These are phyloP conservation scores for Halisarca cf. caerulea DNA, from an alignment of 37 sponge, comb jelly and placozoan species.

Conservation along the genomic window DNA sequence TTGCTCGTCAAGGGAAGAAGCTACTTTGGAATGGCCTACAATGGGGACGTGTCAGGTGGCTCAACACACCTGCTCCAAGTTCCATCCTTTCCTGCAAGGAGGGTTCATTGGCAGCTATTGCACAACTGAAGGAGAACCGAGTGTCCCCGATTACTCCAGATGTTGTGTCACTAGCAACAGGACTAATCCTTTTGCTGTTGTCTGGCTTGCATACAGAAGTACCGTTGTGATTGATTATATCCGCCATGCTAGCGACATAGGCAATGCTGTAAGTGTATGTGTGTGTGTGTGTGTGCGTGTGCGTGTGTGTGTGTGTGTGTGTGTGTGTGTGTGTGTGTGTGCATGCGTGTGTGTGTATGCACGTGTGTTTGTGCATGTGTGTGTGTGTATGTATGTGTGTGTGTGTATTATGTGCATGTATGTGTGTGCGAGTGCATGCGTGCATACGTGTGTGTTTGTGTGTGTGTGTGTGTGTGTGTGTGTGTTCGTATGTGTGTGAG, in stretches of 20 bases:
- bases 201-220: background rate
- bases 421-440: no score
- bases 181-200: background rate
- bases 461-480: background rate
- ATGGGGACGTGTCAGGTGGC: background rate
- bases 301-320: slow-evolving; percentile 25
- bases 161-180: background rate
- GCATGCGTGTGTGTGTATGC: slow-evolving; percentile 50
- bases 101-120: background rate
- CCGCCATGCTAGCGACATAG: background rate
- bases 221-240: background rate
- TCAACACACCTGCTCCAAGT: background rate
- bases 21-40: background rate
- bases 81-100: background rate
- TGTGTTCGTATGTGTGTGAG: background rate
- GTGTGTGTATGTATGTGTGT: no score
- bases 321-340: slow-evolving; percentile 20
- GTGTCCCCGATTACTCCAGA: background rate
- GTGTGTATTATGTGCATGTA: no score
- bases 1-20: background rate
- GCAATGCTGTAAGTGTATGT: background rate
- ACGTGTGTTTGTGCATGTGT: slow-evolving; percentile 1
- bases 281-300: background rate
- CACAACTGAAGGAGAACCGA: background rate
- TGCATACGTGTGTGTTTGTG: no score